Evolutionary conservation across 1,140 invertebrate genomes (phyloP).

Genomic region (Nasonia longicornis): DNA sequence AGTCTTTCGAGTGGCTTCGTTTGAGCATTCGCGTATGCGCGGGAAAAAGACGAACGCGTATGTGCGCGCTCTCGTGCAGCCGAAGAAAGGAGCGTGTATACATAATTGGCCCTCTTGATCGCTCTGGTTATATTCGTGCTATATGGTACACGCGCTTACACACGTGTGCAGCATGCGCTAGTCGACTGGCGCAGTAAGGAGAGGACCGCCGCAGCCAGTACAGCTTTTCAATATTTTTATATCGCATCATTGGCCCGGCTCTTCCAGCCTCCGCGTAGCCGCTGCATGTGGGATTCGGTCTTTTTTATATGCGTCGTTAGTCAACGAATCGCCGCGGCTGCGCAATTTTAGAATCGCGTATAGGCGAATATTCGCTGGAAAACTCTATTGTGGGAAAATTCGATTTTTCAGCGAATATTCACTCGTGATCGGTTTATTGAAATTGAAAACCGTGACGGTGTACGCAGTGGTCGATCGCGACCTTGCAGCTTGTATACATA

Average conservation of each 20-base stretch:
- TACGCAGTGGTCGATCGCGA: no score
- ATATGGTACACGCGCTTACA: slow-evolving; percentile 24
- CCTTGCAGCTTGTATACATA: no score
- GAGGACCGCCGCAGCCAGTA: slow-evolving; percentile 3
- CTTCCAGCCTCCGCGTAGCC: not conserved
- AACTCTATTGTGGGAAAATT: no score
- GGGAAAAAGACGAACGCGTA: slow-evolving; percentile 1
- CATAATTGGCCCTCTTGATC: slow-evolving; percentile 68
- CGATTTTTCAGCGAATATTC: no score
- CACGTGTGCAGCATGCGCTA: not conserved
- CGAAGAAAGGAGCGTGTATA: slow-evolving; percentile 21
- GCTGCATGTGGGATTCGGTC: not conserved
- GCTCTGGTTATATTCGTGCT: slow-evolving; percentile 52
- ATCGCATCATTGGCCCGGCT: slow-evolving; percentile 36
- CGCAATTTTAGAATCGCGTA: no score
- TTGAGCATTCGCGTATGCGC: slow-evolving; percentile 50
- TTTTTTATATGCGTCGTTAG: no score
- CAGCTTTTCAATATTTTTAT: slow-evolving; percentile 49
- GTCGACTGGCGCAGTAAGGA: not conserved
- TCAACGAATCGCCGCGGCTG: no score
- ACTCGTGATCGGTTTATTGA: no score
- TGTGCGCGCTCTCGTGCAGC: not conserved
- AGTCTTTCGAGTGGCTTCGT: slow-evolving; percentile 53
- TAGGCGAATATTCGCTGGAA: no score
- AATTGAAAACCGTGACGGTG: no score